These are phyloP conservation scores for Cyanistes caeruleus DNA, from an alignment of 2,113 vertebrate species.

Conservation along the genomic window DNA sequence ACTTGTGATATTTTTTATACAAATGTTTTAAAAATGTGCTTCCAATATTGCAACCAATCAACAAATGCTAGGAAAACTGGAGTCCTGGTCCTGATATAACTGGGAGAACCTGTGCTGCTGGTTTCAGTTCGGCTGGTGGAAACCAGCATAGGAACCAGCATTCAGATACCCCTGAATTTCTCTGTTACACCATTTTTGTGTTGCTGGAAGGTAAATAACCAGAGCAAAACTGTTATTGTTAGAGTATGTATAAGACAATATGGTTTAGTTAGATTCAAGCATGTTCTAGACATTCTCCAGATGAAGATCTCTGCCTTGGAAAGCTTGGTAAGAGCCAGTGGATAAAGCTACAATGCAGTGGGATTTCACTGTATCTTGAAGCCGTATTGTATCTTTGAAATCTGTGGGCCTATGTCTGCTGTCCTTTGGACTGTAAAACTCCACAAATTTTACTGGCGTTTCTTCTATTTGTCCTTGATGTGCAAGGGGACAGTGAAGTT, in stretches of 20 bases:
- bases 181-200: not conserved
- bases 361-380: not conserved
- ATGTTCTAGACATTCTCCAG: not conserved
- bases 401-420: not conserved
- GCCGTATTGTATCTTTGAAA: not conserved
- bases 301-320: not conserved
- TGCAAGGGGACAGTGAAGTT: not conserved
- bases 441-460: not conserved
- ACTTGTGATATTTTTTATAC: not conserved
- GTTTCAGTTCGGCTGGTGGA: not conserved
- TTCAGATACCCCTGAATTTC: not conserved
- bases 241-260: accelerated
- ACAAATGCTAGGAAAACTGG: not conserved
- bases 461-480: not conserved
- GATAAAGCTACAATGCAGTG: not conserved
- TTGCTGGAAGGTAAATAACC: not conserved
- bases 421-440: not conserved
- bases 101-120: not conserved
- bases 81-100: not conserved
- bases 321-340: not conserved
- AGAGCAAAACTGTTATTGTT: not conserved
- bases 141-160: not conserved
- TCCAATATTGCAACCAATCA: not conserved
- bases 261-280: not conserved
- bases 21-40: not conserved